Conservation (phyloP, 2,113 vertebrate genomes). For the Addax nasomaculatus region DNA sequence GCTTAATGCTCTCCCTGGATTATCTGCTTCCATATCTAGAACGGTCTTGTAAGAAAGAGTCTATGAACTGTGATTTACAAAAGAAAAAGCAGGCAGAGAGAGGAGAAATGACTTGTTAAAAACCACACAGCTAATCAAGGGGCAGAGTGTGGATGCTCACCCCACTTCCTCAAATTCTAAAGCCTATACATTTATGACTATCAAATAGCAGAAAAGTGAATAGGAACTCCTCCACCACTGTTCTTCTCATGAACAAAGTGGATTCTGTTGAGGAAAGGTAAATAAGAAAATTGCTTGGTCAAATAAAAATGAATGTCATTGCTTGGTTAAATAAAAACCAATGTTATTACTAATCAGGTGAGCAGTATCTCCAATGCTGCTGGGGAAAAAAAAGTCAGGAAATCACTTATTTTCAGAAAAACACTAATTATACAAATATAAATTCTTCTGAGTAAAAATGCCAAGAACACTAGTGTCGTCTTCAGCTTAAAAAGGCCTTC, state of each 20-base stretch:
- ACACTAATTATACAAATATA: neutral
- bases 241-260: neutral
- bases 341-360: neutral
- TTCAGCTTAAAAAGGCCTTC: neutral
- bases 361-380: neutral
- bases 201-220: neutral
- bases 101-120: neutral
- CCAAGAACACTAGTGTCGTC: neutral
- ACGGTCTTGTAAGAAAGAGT: neutral
- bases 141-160: neutral
- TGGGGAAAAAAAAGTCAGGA: neutral
- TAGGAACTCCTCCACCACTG: rapidly evolving
- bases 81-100: neutral
- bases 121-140: neutral
- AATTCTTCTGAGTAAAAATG: neutral
- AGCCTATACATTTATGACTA: neutral
- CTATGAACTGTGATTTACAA: neutral
- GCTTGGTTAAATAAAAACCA: neutral
- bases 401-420: constrained; percentile 8
- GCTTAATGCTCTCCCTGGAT: neutral
- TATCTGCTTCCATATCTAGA: neutral
- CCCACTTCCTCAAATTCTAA: neutral
- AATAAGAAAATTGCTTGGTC: neutral
- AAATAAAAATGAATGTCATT: neutral
- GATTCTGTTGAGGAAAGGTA: neutral